Evolutionary conservation across 1,140 invertebrate genomes (phyloP).

Genomic region (Drosophila lacteicornis): DNA sequence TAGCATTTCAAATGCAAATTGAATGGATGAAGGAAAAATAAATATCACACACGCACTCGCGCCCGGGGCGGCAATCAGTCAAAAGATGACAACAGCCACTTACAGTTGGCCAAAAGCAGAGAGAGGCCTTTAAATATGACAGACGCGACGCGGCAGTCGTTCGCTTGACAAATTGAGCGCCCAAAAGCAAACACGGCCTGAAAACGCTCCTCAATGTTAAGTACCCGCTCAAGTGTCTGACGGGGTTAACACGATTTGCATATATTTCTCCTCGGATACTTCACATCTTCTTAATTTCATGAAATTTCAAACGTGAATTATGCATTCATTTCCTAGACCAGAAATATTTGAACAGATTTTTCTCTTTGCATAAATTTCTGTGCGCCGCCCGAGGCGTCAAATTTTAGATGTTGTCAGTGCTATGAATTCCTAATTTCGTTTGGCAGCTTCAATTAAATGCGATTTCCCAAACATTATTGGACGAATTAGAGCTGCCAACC

Average conservation of each 20-base stretch:
- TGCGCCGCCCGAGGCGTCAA: not conserved
- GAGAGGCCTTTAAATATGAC: slow-evolving; percentile 45
- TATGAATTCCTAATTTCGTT: slow-evolving; percentile 10
- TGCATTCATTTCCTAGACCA: slow-evolving; percentile 13
- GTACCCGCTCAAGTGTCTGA: slow-evolving; percentile 14
- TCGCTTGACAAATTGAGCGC: slow-evolving; percentile 26
- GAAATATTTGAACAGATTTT: slow-evolving; percentile 17
- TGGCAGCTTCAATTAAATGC: slow-evolving; percentile 7
- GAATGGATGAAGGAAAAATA: slow-evolving; percentile 20
- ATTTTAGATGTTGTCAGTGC: not conserved
- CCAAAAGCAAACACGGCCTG: slow-evolving; percentile 39
- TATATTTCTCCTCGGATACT: slow-evolving; percentile 24
- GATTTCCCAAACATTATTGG: slow-evolving; percentile 4
- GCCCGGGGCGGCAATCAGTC: slow-evolving; percentile 66
- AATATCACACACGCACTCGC: slow-evolving; percentile 45
- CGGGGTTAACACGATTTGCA: slow-evolving; percentile 44
- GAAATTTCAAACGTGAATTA: slow-evolving; percentile 33
- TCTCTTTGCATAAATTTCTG: slow-evolving; percentile 9
- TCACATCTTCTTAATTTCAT: slow-evolving; percentile 24
- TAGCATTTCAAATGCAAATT: slow-evolving; percentile 52
- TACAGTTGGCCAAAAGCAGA: slow-evolving; percentile 40
- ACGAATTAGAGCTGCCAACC: not conserved
- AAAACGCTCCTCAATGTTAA: slow-evolving; percentile 27
- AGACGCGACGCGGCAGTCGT: slow-evolving; percentile 12
- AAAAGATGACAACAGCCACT: slow-evolving; percentile 55